A percentile compares a stretch with the other conserved stretches of the same genome.
These are phyloP conservation scores for Phylloscopus trochilus DNA, from an alignment of 2,113 vertebrate species.

Conservation along the genomic window DNA sequence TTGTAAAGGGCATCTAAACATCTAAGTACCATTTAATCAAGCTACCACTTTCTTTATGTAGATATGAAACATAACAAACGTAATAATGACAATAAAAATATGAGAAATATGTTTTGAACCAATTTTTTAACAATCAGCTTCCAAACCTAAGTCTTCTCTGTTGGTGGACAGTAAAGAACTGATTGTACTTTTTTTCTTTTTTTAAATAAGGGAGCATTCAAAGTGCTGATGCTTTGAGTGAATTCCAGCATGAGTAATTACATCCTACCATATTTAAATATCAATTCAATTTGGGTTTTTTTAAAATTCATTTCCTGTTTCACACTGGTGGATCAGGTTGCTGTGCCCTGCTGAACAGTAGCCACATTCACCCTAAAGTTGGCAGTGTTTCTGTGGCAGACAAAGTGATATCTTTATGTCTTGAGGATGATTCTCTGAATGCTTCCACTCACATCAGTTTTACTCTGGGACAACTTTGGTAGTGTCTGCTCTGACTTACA, in stretches of 20 bases:
- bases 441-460: neutral
- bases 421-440: neutral
- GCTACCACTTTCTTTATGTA: neutral
- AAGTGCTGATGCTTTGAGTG: neutral
- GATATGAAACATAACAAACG: neutral
- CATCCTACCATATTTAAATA: constrained; percentile 41
- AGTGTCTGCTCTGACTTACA: neutral
- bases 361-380: constrained; percentile 15
- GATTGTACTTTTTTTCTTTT: neutral
- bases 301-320: constrained; percentile 1
- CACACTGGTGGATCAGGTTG: neutral
- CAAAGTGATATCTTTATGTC: constrained; percentile 34
- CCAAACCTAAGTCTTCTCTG: neutral
- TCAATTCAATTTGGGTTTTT: neutral
- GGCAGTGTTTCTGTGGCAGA: neutral
- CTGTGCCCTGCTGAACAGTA: constrained; percentile 18
- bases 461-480: neutral
- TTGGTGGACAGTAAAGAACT: neutral
- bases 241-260: constrained; percentile 49
- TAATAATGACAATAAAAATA: neutral
- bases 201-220: neutral
- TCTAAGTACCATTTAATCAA: neutral
- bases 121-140: neutral
- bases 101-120: neutral
- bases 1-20: neutral